A percentile compares a stretch with the other conserved stretches of the same genome.
phyloP scores from a whole-genome alignment of 2,888 invertebrate genomes.

The Dichetophora obliterata region DNA sequence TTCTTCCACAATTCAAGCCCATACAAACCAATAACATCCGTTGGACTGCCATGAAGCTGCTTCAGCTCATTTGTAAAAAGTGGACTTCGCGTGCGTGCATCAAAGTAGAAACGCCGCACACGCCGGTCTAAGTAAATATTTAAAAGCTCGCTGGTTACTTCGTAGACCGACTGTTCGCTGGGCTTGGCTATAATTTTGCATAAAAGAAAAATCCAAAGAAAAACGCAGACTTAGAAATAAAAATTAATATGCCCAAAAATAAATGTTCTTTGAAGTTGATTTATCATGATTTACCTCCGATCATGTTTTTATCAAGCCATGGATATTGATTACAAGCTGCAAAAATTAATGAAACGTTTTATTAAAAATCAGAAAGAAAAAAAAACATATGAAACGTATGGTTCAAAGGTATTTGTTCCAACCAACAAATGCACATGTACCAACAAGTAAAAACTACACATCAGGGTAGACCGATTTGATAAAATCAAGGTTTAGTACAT shows the following conservation, averaged over 20 bases:
- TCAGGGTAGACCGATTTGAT: too few species aligned
- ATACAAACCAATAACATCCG: conserved; percentile 61
- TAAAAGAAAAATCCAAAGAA: too few species aligned
- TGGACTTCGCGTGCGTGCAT: conserved; percentile 61
- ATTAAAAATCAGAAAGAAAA: conserved; percentile 23
- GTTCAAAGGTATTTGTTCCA: neutral
- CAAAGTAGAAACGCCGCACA: conserved; percentile 61
- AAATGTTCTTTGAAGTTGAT: conserved; percentile 10
- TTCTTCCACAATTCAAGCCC: neutral
- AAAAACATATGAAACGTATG: conserved; percentile 41
- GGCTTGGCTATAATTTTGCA: conserved; percentile 54
- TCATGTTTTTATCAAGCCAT: conserved; percentile 60
- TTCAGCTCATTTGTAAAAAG: conserved; percentile 62
- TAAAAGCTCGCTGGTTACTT: conserved; percentile 63
- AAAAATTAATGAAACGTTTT: conserved; percentile 29
- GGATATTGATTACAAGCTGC: conserved; percentile 64
- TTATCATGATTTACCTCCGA: conserved; percentile 57
- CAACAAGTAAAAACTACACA: too few species aligned
- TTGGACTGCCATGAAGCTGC: conserved; percentile 58
- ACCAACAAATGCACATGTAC: conserved; percentile 11
- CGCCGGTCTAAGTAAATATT: conserved; percentile 62
- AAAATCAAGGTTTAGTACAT: too few species aligned
- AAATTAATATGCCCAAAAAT: too few species aligned
- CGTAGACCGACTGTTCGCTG: conserved; percentile 62
- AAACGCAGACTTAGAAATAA: too few species aligned